Conservation (phyloP, 2,888 invertebrate genomes). For the Pyrochroa serraticornis region DNA sequence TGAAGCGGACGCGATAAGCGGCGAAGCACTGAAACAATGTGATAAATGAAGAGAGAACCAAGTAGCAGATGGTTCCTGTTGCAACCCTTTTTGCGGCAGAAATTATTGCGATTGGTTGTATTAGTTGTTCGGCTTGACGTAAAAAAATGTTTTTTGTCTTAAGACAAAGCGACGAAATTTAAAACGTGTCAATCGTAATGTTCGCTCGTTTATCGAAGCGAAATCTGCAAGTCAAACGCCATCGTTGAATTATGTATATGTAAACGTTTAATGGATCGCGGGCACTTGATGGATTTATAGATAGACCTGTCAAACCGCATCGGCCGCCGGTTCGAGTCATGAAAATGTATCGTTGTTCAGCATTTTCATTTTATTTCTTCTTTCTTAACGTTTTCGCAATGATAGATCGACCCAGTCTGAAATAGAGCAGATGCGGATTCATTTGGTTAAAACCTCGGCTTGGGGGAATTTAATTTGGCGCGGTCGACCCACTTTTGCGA, state of each 20-base stretch:
- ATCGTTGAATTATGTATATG: constrained; percentile 37
- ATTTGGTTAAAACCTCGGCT: constrained; percentile 8
- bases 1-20: constrained; percentile 46
- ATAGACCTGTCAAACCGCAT: constrained; percentile 25
- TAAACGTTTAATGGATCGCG: constrained; percentile 34
- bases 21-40: constrained; percentile 41
- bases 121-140: no score
- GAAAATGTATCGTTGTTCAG: constrained; percentile 18
- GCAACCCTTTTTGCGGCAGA: background rate
- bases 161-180: constrained; percentile 10
- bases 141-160: no score
- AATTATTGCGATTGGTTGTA: no score
- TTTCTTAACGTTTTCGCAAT: constrained; percentile 1
- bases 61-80: background rate
- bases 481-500: background rate
- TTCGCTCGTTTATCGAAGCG: constrained; percentile 27
- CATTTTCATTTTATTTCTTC: constrained; percentile 9
- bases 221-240: constrained; percentile 34
- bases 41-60: constrained; percentile 46
- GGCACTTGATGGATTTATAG: constrained; percentile 35
- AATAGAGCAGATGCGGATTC: no score
- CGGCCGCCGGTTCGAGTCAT: constrained; percentile 12
- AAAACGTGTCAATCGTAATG: constrained; percentile 29
- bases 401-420: no score
- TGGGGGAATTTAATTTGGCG: constrained; percentile 7